Base-by-base conservation (phyloP, 37 sponge, comb jelly and placozoan genomes). In the Geodia barretti region DNA sequence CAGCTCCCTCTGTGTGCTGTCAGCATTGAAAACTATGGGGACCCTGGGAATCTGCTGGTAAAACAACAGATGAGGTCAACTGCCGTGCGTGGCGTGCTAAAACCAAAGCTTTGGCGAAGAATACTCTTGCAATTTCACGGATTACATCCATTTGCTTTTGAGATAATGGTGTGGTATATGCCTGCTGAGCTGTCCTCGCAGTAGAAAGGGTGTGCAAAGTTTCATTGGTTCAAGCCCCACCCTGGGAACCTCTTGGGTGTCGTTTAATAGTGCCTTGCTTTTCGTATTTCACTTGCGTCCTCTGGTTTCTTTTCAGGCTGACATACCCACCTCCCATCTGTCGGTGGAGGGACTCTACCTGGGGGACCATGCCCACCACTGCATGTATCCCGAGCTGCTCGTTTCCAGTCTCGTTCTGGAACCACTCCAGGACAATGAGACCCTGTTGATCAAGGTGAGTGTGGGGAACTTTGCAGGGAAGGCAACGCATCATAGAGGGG, bases 311-410 rank as follows among this genome's bases (percentile, higher is more conserved):
- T 41, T 79, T 4, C 62, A 95, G 92, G 92, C 84, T 39, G 83
- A 87, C 41, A 92, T 92, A 85, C 80, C 94, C 5, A 84, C 78
- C 68, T 65, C 71, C 34, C 63, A 47, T 62, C 79, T 96, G 61
- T 93, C 93, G 19, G 97, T 96, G 39, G 64, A 69, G 0, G 62
- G 78, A 28, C 93, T 89, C 38, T 54, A 86, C 28, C 86, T 84
- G 17, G 84, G 85, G 77, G 92, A 93, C 68, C 90, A 93, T 75
- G 64, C 85, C 14, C 71, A 83, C 19, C 86, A 88, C 69, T 78
- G 43, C 26, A 66, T 81, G 21, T 90, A 68, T n/a, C 95, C 95
- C 29, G 95, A 94, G 76, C 68, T 91, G 42, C 65, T 94, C 17
- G 80, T 88, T 0, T 72, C 92, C 4, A 64, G 72, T 43, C 70